A percentile compares a stretch with the other conserved stretches of the same genome.
phyloP scores from a whole-genome alignment of 2,797 vertebrate genomes.

The Danio albolineatus region DNA sequence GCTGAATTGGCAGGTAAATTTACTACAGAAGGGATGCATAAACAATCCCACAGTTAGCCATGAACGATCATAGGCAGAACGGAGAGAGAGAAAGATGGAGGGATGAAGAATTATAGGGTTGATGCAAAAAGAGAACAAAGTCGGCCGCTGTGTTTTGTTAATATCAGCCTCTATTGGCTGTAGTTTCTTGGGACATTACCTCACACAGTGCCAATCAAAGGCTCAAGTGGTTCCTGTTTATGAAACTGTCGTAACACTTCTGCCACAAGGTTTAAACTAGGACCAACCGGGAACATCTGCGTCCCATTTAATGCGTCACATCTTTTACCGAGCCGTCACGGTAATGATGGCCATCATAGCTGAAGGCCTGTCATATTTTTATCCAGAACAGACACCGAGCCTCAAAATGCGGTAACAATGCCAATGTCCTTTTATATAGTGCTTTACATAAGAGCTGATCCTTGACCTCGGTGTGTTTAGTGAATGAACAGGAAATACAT shows the following conservation, averaged over 20 bases:
- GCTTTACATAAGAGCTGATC: slow-evolving; percentile 7
- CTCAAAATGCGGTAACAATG: slow-evolving; percentile 38
- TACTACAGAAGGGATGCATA: neutral
- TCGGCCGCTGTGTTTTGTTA: slow-evolving; percentile 7
- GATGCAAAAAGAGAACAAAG: slow-evolving; percentile 31
- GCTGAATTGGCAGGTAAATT: neutral
- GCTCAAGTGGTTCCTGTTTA: slow-evolving; percentile 30
- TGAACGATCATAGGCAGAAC: slow-evolving; percentile 49
- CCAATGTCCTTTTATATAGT: slow-evolving; percentile 28
- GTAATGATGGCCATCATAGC: slow-evolving; percentile 45
- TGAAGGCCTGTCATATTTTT: slow-evolving; percentile 26
- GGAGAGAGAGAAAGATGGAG: slow-evolving; percentile 43
- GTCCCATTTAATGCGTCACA: slow-evolving; percentile 38
- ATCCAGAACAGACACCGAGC: slow-evolving; percentile 31
- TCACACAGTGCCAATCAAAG: slow-evolving; percentile 31
- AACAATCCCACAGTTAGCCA: neutral
- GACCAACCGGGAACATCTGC: slow-evolving; percentile 46
- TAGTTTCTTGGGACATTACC: slow-evolving; percentile 41
- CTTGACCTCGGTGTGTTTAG: slow-evolving; percentile 5
- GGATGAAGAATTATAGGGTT: neutral
- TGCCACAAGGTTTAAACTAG: slow-evolving; percentile 35
- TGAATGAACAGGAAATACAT: slow-evolving; percentile 43
- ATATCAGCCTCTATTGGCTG: slow-evolving; percentile 8
- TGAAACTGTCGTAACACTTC: slow-evolving; percentile 19
- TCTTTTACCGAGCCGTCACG: slow-evolving; percentile 26